Conservation (phyloP, 1,140 invertebrate genomes). For the Xylocopa sonorina region DNA sequence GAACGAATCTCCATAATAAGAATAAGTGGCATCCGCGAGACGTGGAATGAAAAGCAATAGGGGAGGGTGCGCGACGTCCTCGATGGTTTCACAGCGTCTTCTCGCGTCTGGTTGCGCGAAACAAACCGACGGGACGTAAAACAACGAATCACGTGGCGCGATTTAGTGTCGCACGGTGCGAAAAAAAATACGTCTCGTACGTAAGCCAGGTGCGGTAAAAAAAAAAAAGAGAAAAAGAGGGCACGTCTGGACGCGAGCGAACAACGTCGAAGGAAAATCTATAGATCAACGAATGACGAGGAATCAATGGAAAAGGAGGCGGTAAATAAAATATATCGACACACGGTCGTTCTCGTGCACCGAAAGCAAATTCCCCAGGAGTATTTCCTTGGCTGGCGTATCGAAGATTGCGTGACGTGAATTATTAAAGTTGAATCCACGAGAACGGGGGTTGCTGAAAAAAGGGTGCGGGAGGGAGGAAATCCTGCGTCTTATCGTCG, state of each 20-base stretch:
- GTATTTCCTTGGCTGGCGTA: conserved; percentile 25
- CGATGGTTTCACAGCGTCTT: no score
- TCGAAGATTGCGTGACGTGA: conserved; percentile 34
- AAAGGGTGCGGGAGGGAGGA: background rate
- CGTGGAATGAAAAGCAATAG: conserved; percentile 1
- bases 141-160: accelerated
- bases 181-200: background rate
- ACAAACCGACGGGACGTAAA: no score
- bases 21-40: conserved; percentile 32
- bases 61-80: background rate
- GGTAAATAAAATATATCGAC: conserved; percentile 50
- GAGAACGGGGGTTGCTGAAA: background rate
- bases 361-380: conserved; percentile 28
- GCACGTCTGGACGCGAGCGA: conserved; percentile 14
- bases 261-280: conserved; percentile 28
- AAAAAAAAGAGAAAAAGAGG: no score
- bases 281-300: conserved; percentile 33
- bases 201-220: no score
- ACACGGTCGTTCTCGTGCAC: background rate
- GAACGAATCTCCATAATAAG: conserved; percentile 39
- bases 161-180: background rate
- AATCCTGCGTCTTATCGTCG: conserved; percentile 19
- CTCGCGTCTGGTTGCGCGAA: background rate
- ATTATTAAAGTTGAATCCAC: conserved; percentile 44
- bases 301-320: conserved; percentile 20